phyloP scores from a whole-genome alignment of 2,113 vertebrate species.

The Petrocephalus zakoni region DNA sequence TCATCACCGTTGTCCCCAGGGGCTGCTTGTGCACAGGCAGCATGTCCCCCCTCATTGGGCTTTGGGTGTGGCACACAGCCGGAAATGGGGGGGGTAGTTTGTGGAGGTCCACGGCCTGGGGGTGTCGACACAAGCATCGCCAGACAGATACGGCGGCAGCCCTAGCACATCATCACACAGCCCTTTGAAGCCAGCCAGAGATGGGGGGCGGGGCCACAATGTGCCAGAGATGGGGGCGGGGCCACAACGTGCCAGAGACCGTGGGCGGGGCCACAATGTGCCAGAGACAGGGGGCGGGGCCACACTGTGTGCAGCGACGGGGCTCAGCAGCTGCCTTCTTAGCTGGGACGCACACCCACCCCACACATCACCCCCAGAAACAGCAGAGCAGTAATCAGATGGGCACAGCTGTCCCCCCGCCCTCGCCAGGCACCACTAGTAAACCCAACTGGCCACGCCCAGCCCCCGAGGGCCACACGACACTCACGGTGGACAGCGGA shows the following conservation, averaged over 20 bases:
- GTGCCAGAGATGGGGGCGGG: neutral
- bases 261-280: neutral
- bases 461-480: conserved; percentile 32
- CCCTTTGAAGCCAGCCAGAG: conserved; percentile 51
- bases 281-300: conserved; percentile 10
- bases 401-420: conserved; percentile 55
- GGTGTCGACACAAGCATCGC: conserved; percentile 45
- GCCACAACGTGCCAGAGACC: neutral
- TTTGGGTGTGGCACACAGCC: neutral
- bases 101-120: conserved; percentile 16
- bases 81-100: neutral
- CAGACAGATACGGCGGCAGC: conserved; percentile 52
- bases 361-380: conserved; percentile 41
- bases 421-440: conserved; percentile 45
- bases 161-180: conserved; percentile 57
- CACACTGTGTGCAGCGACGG: conserved; percentile 35
- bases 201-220: neutral
- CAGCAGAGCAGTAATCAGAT: conserved; percentile 48
- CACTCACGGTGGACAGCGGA: conserved; percentile 46
- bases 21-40: neutral
- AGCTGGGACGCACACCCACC: conserved; percentile 29
- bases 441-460: conserved; percentile 60
- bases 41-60: neutral
- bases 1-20: neutral
- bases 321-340: conserved; percentile 30